Conservation (phyloP, 2,888 invertebrate species). For the Hyalella azteca region DNA sequence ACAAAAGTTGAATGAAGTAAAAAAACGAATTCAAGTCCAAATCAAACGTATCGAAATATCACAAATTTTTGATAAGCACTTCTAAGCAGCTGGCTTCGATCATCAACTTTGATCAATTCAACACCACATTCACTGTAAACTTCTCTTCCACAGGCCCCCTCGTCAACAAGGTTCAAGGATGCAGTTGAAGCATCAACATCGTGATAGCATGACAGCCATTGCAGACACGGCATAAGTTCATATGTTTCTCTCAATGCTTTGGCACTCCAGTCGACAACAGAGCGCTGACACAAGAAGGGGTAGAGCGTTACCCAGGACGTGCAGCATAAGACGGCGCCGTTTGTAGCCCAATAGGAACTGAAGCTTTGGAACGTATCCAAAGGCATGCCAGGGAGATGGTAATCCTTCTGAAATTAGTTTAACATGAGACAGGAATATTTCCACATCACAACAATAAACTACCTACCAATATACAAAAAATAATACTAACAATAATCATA, state of each 20-base stretch:
- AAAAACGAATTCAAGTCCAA: no score
- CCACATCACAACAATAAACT: no score
- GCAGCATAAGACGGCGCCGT: background rate
- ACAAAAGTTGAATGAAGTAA: background rate
- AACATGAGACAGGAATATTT: no score
- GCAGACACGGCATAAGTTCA: background rate
- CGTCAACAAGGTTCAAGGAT: no score
- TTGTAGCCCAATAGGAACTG: background rate
- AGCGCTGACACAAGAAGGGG: background rate
- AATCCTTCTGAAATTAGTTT: background rate
- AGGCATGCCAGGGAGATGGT: background rate
- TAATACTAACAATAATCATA: no score
- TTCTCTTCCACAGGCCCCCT: background rate
- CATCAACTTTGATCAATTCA: background rate
- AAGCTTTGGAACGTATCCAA: background rate
- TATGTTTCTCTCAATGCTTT: background rate
- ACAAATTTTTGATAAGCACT: background rate
- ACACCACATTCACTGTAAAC: background rate
- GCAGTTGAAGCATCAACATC: background rate
- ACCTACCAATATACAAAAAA: no score
- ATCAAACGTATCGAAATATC: background rate
- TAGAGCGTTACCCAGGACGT: background rate
- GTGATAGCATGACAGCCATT: constrained; percentile 6
- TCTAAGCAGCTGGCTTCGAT: background rate
- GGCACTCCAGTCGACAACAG: background rate